Evolutionary conservation across 2,888 invertebrate genomes (phyloP).

Genomic region (Mesorhabditis sp.): DNA sequence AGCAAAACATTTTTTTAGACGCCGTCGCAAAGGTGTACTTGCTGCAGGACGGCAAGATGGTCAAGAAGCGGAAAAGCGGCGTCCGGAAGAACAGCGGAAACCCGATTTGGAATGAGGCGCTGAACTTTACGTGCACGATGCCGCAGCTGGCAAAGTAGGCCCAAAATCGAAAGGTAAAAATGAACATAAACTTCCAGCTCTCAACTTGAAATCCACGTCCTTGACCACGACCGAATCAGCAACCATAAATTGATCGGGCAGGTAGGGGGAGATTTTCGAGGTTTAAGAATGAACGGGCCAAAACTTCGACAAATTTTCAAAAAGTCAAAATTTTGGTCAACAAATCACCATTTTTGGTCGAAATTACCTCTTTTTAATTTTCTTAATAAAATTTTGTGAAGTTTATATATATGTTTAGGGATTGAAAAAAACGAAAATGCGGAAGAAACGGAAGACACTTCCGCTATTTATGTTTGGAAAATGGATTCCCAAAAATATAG

Average conservation of each 20-base stretch:
- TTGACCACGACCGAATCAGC: conserved; percentile 27
- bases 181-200: conserved; percentile 20
- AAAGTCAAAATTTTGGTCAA: neutral
- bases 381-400: too few relatives aligned
- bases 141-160: neutral
- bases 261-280: neutral
- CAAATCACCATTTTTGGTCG: neutral
- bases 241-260: conserved; percentile 14
- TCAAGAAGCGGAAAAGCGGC: conserved; percentile 65
- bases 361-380: too few relatives aligned
- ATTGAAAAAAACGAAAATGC: too few relatives aligned
- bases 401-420: too few relatives aligned
- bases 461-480: too few relatives aligned
- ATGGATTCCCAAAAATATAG: too few relatives aligned
- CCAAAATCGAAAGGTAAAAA: neutral
- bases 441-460: too few relatives aligned
- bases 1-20: conserved; percentile 59
- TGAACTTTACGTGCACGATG: conserved; percentile 62
- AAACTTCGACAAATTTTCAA: neutral
- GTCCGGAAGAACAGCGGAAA: conserved; percentile 62
- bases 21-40: conserved; percentile 64
- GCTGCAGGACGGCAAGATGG: conserved; percentile 60
- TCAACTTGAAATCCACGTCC: conserved; percentile 28
- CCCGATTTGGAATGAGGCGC: conserved; percentile 65
- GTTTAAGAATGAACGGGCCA: too few relatives aligned